Percentiles rank a stretch among this genome's conserved stretches.
Evolutionary conservation across 2,888 invertebrate genomes (phyloP).

Genomic region (Platynereis dumerilii): DNA sequence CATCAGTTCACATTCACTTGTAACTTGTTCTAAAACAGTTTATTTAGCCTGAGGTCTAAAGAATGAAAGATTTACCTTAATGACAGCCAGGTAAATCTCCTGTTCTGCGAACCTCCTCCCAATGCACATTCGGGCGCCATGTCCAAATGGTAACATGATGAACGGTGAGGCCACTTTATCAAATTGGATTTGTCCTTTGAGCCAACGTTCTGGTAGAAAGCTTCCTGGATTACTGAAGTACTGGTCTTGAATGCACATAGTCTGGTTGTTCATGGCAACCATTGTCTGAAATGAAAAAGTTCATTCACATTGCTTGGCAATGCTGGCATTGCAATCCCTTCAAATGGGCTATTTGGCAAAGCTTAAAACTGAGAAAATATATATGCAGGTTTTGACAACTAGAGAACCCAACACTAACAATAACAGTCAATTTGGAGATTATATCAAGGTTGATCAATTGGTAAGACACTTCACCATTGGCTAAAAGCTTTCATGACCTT

Average conservation of each 20-base stretch:
- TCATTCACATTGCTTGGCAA: not conserved
- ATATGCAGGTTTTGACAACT: too few species aligned
- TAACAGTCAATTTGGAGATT: too few species aligned
- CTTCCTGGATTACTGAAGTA: conserved; percentile 69
- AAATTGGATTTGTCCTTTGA: conserved; percentile 26
- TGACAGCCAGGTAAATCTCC: conserved; percentile 70
- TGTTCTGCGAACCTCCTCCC: conserved; percentile 64
- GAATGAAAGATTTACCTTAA: conserved; percentile 59
- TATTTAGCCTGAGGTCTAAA: too few species aligned
- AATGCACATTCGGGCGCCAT: conserved; percentile 52
- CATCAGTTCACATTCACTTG: too few species aligned
- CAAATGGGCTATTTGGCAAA: not conserved
- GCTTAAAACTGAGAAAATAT: too few species aligned
- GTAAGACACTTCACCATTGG: too few species aligned
- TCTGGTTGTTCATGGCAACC: conserved; percentile 58
- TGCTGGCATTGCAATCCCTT: not conserved
- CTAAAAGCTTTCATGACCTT: too few species aligned
- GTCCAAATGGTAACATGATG: conserved; percentile 47
- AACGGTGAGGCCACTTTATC: conserved; percentile 37
- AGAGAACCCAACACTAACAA: too few species aligned
- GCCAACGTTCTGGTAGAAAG: conserved; percentile 50
- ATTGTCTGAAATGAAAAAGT: conserved; percentile 47
- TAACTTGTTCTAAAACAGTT: too few species aligned
- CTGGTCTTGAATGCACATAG: conserved; percentile 56
- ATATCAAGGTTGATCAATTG: too few species aligned